phyloP scores from a whole-genome alignment of 2,888 invertebrate genomes.

The Deilephila porcellus region DNA sequence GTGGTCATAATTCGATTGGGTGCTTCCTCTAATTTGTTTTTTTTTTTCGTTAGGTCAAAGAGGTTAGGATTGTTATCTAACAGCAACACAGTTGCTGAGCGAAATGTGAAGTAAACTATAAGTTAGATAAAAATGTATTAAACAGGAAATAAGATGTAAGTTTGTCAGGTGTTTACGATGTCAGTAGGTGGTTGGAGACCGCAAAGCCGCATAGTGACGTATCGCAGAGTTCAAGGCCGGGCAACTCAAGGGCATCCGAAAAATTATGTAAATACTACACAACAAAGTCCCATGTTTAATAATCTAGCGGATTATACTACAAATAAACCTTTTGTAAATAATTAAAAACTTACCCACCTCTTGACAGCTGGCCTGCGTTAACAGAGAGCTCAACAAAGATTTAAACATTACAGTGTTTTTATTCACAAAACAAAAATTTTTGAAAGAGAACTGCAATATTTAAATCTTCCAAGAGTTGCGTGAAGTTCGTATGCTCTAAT shows the following conservation, averaged over 20 bases:
- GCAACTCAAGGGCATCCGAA: constrained; percentile 67
- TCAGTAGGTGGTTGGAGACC: constrained; percentile 36
- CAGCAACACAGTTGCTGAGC: constrained; percentile 39
- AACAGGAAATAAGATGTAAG: not conserved
- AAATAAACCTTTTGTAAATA: constrained; percentile 34
- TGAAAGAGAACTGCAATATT: constrained; percentile 60
- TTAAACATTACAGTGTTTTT: constrained; percentile 86
- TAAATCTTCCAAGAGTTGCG: constrained; percentile 55
- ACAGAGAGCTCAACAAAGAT: constrained; percentile 85
- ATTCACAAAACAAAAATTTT: constrained; percentile 61
- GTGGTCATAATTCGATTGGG: constrained; percentile 9
- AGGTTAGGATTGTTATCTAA: constrained; percentile 77
- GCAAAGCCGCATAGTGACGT: constrained; percentile 58
- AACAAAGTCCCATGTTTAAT: constrained; percentile 31
- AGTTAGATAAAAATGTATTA: constrained; percentile 10
- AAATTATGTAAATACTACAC: constrained; percentile 38
- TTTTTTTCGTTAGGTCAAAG: constrained; percentile 56
- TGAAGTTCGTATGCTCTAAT: constrained; percentile 72
- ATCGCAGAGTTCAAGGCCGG: constrained; percentile 73
- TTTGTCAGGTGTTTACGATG: constrained; percentile 22
- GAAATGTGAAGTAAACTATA: constrained; percentile 13
- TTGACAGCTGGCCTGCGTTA: constrained; percentile 88
- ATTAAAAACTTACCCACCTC: constrained; percentile 89
- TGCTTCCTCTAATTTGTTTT: constrained; percentile 14
- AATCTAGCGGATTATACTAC: constrained; percentile 8